Evolutionary conservation across 2,888 invertebrate species (phyloP), one percentile per base, ranked within the genome.

Genomic region (Acronicta aceris): DNA sequence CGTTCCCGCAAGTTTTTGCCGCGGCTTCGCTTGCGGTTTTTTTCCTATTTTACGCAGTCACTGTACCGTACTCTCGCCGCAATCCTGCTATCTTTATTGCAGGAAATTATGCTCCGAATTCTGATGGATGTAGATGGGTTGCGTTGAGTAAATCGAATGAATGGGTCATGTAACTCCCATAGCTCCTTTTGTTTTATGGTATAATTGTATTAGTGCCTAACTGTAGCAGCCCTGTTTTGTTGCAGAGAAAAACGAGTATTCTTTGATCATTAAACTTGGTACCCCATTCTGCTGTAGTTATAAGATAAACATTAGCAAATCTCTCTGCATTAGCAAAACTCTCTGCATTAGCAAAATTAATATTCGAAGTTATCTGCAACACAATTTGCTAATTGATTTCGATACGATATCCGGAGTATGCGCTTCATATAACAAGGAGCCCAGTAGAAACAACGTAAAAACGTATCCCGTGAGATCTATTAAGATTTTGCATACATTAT

Each of bases 41-140:
- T 71, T 74, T 64, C 41, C 15, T 51, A 50, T 59, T 65, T 68
- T 59, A 52, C 60, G 47, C 25, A 49, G 45, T 53, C 45, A 16
- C 4, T 27, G 41, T 68, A 74, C 73, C 58, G 77, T 73, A 72
- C 12, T 65, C 60, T 65, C 27, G 55, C 70, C 78, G 54, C 77
- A 78, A 71, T 57, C 30, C 60, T 60, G 59, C 47, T 68, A 77
- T 70, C 60, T 69, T 73, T 65, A 72, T 72, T 65, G 59, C 71
- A 76, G 78, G 76, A 78, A 78, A 78, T 74, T 47, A 69, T 81
- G 74, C 70, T 68, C 74, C 65, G 68, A 79, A 78, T 81, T 74
- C 47, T 65, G 40, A 46, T 63, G 60, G 21, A 17, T 55, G 55
- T 75, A 60, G 68, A 56, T 65, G 51, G 52, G 40, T 45, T 64